These are phyloP conservation scores for Pachyramphus minor DNA, from an alignment of 2,113 vertebrate genomes.

Conservation along the genomic window DNA sequence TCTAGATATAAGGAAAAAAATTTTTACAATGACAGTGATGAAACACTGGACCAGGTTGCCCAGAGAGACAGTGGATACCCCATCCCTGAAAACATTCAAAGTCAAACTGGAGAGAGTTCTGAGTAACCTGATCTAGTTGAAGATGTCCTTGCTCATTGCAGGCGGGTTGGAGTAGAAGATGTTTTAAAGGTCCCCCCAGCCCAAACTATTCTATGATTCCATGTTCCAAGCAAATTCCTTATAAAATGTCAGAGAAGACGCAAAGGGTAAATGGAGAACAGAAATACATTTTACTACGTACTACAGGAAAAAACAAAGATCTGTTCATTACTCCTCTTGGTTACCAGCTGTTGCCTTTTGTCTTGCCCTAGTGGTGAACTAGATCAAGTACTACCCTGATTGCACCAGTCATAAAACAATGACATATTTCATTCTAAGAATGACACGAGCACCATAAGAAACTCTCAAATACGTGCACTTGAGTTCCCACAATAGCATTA, in stretches of 20 bases:
- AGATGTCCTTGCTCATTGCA: background rate
- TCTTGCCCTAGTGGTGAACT: background rate
- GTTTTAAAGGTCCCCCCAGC: background rate
- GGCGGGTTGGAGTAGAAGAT: background rate
- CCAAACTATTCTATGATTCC: background rate
- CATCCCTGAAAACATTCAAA: background rate
- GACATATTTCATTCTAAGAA: background rate
- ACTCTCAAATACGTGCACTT: background rate
- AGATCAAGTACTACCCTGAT: background rate
- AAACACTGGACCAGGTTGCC: background rate
- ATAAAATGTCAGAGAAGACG: background rate
- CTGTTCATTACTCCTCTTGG: background rate
- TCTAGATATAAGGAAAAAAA: background rate
- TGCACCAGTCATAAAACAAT: background rate
- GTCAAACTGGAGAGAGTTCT: background rate
- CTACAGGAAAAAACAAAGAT: background rate
- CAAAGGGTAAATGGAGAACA: background rate
- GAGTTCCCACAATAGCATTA: background rate
- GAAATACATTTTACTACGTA: background rate
- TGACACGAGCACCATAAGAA: accelerated
- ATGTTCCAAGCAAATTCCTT: background rate
- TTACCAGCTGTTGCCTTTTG: background rate
- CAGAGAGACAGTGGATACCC: background rate
- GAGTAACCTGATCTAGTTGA: background rate
- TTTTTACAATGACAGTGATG: background rate